phyloP scores from a whole-genome alignment of 2,113 vertebrate species.

The Calidris pygmaea region DNA sequence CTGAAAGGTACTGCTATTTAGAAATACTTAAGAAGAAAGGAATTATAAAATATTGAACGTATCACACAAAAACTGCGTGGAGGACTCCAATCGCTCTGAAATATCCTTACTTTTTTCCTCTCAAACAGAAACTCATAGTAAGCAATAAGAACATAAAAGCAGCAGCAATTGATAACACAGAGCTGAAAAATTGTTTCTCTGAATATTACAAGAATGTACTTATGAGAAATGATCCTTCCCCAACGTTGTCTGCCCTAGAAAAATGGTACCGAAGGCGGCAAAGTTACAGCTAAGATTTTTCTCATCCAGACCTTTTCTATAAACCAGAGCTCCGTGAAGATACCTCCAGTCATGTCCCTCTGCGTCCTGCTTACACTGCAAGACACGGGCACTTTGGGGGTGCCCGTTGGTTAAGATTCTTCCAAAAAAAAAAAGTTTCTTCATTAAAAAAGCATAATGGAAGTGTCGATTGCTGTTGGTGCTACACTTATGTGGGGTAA shows the following conservation, averaged over 20 bases:
- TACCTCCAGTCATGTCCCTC: background rate
- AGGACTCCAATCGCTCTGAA: background rate
- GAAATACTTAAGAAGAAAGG: slow-evolving; percentile 14
- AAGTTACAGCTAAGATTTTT: background rate
- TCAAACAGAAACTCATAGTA: slow-evolving; percentile 14
- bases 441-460: background rate
- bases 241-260: background rate
- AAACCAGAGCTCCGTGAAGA: background rate
- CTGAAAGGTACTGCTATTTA: background rate
- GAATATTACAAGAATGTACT: slow-evolving; percentile 30
- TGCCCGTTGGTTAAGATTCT: background rate
- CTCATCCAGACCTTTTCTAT: background rate
- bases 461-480: background rate
- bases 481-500: fast-evolving
- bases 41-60: slow-evolving; percentile 31
- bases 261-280: background rate
- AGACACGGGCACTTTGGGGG: background rate
- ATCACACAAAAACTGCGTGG: background rate
- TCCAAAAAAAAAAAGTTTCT: background rate
- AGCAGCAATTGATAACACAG: slow-evolving; percentile 23
- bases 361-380: background rate
- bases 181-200: slow-evolving; percentile 40
- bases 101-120: background rate
- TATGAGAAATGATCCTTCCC: slow-evolving; percentile 37
- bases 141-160: slow-evolving; percentile 37